A percentile compares a stretch with the other conserved stretches of the same genome.
These are phyloP conservation scores for Aphrophora alni DNA, from an alignment of 2,888 invertebrate genomes.

Conservation along the genomic window DNA sequence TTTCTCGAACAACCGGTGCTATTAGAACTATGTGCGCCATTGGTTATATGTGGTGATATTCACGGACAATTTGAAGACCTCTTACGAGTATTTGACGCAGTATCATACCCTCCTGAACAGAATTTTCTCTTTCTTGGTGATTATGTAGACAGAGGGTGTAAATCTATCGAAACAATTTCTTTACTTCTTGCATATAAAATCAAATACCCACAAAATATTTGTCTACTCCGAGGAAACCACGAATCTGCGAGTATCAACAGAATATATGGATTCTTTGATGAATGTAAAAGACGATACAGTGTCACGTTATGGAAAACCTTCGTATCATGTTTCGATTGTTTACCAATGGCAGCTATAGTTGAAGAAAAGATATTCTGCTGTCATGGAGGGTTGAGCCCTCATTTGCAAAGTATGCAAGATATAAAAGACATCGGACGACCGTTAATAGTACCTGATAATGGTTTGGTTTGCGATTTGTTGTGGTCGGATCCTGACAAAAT, in stretches of 20 bases:
- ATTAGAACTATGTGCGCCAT: conserved; percentile 39
- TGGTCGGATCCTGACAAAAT: conserved; percentile 64
- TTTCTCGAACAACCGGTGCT: conserved; percentile 38
- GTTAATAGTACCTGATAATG: conserved; percentile 63
- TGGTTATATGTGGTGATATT: conserved; percentile 37
- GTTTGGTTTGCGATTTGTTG: conserved; percentile 64
- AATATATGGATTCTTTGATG: conserved; percentile 80
- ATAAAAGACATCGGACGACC: conserved; percentile 64
- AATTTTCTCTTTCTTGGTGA: conserved; percentile 20
- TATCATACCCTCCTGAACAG: conserved; percentile 3
- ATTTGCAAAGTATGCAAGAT: conserved; percentile 63
- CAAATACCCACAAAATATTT: conserved; percentile 98
- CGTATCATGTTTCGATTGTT: conserved; percentile 59
- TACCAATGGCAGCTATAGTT: conserved; percentile 68
- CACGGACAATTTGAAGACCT: conserved; percentile 26
- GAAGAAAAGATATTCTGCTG: conserved; percentile 71
- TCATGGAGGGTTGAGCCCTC: conserved; percentile 62
- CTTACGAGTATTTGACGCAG: conserved; percentile 1
- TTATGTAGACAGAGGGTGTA: conserved; percentile 55
- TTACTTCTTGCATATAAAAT: conserved; percentile 96
- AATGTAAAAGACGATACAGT: conserved; percentile 71
- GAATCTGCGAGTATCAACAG: conserved; percentile 92
- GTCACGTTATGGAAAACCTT: conserved; percentile 56
- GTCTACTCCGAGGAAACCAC: conserved; percentile 91
- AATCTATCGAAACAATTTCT: conserved; percentile 97